Evolutionary conservation across 53 echinoderm and acorn worm genomes (phyloP), one percentile per base, ranked within the genome.

Genomic region (Holothuria leucospilota): DNA sequence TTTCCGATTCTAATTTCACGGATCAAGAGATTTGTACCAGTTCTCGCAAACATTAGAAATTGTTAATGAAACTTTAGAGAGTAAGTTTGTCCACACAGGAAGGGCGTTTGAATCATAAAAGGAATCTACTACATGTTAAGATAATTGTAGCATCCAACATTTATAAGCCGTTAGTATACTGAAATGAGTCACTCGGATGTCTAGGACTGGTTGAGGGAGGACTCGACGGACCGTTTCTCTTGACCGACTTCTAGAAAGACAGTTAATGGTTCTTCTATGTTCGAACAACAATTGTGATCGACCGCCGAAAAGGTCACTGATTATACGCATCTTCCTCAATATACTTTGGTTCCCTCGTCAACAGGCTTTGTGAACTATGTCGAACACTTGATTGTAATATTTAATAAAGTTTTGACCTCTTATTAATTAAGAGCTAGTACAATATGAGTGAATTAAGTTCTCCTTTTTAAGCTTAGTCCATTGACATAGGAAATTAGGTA

Each of bases 1-100:
- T 83, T 83, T 83, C 84, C 84, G 84, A 64, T 83, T 67, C 52
- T 63, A 83, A 83, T 83, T 83, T 83, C 40, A 83, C 68, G 84
- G 84, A 65, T 83, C 84, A 83, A 83, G 65, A 24, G 84, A 83
- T 83, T 83, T 65, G 84, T 83, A 66, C 68, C 68, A 83, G 46
- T 65, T 62, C 41, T 83, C 23, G 46, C 49, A 83, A 62, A 83
- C 84, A 83, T 83, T 67, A 83, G 28, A 59, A 80, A 80, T 80
- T 80, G 84, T 46, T 83, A 83, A 42, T 46, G 68, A 64, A 65
- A 83, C 84, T 83, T 66, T 83, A 83, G 65, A 67, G 41, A 14
- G 68, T 83, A 40, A 66, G 52, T 83, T 64, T 83, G 84, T 83
- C 68, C 84, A 83, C 84, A 83, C 84, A 64, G 84, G 84, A 83